Base-by-base conservation (phyloP, 2,113 vertebrate genomes). In the Bungarus multicinctus region DNA sequence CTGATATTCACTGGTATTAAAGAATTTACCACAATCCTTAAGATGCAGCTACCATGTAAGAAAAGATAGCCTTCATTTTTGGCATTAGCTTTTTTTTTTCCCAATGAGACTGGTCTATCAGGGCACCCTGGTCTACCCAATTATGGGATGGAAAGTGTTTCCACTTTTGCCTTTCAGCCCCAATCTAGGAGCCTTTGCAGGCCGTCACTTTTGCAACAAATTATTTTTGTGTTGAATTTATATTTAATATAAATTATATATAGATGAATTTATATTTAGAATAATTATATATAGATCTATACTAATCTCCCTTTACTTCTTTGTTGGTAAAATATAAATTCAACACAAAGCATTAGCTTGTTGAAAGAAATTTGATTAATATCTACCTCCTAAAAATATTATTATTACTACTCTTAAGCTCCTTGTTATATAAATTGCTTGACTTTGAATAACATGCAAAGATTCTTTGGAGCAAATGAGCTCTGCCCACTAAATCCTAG, bases 21-120 rank as follows among this genome's bases (percentile, higher is more conserved):
- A 34, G 69, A 74, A 39, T 74, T 74, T 39, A 20, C n/a, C 39
- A 47, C 16, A 47, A 27, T n/a, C 81, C 45, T 60, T 43, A n/a
- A 39, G 53, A 60, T 60, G 20, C 20, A 50, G 2, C 20, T 87
- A 9, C 53, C 14, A 27, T 85, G n/a, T 43, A 30, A 55, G 7
- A 23, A 43, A 85, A 39, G 8, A 58, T 58, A 30, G 10, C 25
- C 52, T 27, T 27, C 43, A 10, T 85, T 20, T 85, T 81, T n/a
- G n/a, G 27, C 43, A 55, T 55, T 54, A 30, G 47, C 47, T 47
- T 47, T 7, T 1, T 1, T 1, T 1, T 1, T 3, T 0, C 47
- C 47, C 47, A 6, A 47, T 47, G 47, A 47, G 6, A 47, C 47
- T 47, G 47, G 47, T 47, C 47, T 8, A 47, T 47, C 47, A 9